Percentiles rank a stretch among this genome's conserved stretches.
Conservation (phyloP, 2,113 vertebrate species). For the Siniperca knerii region DNA sequence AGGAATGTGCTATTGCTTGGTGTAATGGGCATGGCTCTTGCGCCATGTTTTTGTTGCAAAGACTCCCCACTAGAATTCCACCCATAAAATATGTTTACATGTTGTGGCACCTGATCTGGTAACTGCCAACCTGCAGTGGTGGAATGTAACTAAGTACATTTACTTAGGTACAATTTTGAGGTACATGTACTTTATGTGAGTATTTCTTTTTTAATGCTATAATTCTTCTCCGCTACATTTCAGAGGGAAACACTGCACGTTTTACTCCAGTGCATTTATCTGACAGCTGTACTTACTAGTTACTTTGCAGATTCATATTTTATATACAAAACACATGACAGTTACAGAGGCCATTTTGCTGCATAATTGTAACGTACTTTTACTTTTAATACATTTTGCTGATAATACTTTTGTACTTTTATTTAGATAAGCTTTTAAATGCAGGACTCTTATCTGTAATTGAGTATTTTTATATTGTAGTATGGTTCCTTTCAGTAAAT, state of each 20-base stretch:
- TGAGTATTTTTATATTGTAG: neutral
- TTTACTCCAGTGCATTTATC: neutral
- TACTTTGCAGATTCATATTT: neutral
- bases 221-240: neutral
- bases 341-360: neutral
- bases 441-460: neutral
- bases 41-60: constrained; percentile 18
- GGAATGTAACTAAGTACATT: neutral
- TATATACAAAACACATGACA: neutral
- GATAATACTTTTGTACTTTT: neutral
- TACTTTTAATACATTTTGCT: neutral
- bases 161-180: neutral
- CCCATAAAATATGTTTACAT: neutral
- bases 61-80: neutral
- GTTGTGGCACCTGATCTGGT: neutral
- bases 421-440: neutral
- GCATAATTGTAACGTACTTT: neutral
- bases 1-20: constrained; percentile 22
- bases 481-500: neutral
- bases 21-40: constrained; percentile 6
- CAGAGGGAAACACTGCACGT: neutral
- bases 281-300: neutral
- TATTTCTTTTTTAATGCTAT: neutral
- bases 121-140: neutral
- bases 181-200: neutral